Percentiles rank a stretch among this genome's conserved stretches.
These are phyloP conservation scores for Mycetomoellerius zeteki DNA, from an alignment of 1,140 invertebrate genomes.

Conservation along the genomic window DNA sequence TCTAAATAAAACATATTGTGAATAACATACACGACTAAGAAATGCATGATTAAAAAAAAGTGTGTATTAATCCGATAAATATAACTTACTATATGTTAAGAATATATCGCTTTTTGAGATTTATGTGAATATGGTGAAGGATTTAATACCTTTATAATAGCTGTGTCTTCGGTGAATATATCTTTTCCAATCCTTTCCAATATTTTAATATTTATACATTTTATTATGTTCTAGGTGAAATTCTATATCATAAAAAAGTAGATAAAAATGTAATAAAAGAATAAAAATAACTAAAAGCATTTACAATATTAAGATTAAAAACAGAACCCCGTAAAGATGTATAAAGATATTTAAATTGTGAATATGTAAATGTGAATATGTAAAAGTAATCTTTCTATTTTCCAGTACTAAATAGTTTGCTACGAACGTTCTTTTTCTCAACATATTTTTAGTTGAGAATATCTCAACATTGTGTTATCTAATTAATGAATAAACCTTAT, in stretches of 20 bases:
- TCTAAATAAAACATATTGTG: conserved; percentile 6
- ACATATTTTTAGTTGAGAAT: not conserved
- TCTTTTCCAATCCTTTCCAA: not conserved
- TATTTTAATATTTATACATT: not conserved
- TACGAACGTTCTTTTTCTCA: not conserved
- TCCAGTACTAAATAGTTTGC: too few relatives aligned
- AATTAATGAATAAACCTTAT: conserved; percentile 4
- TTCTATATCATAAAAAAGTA: not conserved
- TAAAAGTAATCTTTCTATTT: not conserved
- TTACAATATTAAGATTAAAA: too few relatives aligned
- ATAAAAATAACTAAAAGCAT: not conserved
- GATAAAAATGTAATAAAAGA: not conserved
- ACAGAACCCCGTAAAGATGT: too few relatives aligned
- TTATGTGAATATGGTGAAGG: not conserved
- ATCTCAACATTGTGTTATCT: not conserved
- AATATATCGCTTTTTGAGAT: not conserved
- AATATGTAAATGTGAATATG: not conserved
- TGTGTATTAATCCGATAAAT: not conserved
- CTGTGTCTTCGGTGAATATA: not conserved
- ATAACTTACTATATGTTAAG: not conserved
- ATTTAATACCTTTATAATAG: not conserved
- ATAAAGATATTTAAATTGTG: conserved; percentile 4
- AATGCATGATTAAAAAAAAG: not conserved
- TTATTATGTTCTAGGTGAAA: not conserved
- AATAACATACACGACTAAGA: not conserved